A percentile compares a stretch with the other conserved stretches of the same genome.
These are phyloP conservation scores for Cabera pusaria DNA, from an alignment of 2,888 invertebrate genomes.

Conservation along the genomic window DNA sequence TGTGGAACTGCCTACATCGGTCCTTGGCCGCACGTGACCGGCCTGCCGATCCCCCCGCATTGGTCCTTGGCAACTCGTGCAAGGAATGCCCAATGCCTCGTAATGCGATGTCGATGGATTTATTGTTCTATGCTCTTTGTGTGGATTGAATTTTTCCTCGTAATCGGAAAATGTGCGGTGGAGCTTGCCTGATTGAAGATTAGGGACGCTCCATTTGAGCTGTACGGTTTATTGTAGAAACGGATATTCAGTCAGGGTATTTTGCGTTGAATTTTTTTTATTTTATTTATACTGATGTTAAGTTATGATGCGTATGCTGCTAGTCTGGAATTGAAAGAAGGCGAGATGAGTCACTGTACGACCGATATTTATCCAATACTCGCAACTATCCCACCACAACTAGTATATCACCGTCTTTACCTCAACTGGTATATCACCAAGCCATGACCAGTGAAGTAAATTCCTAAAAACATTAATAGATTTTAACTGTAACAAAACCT, in stretches of 20 bases:
- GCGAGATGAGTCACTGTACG: too few species aligned
- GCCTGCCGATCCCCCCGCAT: conserved; percentile 41
- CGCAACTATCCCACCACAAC: too few species aligned
- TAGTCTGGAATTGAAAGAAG: too few species aligned
- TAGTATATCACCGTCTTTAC: too few species aligned
- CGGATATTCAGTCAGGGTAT: background rate
- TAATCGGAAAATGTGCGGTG: conserved; percentile 12
- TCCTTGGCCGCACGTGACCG: conserved; percentile 42
- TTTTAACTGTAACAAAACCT: too few species aligned
- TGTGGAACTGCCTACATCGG: conserved; percentile 50
- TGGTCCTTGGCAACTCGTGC: conserved; percentile 40
- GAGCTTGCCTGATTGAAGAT: conserved; percentile 14
- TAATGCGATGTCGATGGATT: conserved; percentile 49
- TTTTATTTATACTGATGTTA: too few species aligned
- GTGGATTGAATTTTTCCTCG: conserved; percentile 30
- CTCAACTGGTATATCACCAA: too few species aligned
- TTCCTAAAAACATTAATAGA: too few species aligned
- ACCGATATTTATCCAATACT: too few species aligned
- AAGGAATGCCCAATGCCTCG: conserved; percentile 21
- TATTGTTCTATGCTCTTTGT: conserved; percentile 47
- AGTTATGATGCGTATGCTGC: too few species aligned
- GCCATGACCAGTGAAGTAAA: too few species aligned
- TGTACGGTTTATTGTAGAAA: conserved; percentile 2
- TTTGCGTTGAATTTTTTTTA: too few species aligned
- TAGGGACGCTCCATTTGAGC: conserved; percentile 16